A percentile compares a stretch with the other conserved stretches of the same genome.
Evolutionary conservation across 2,113 vertebrate genomes (phyloP).

Genomic region (Tangachromis dhanisi): DNA sequence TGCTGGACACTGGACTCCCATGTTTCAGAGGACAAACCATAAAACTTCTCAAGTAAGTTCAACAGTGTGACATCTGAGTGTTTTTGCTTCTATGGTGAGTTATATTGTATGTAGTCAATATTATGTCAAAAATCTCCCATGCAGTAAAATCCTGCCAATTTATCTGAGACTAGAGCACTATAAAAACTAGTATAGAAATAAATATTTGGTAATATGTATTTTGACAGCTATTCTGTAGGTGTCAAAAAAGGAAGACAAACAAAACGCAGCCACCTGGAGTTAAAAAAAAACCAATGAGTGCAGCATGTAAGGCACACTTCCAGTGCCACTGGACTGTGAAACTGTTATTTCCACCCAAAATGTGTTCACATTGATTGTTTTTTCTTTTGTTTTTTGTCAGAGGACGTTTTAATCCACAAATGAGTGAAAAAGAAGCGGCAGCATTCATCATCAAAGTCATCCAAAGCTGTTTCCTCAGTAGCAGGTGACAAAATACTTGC

Average conservation of each 20-base stretch:
- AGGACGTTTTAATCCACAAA: slow-evolving; percentile 91
- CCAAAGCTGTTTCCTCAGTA: slow-evolving; percentile 98
- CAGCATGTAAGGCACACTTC: neutral
- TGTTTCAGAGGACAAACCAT: slow-evolving; percentile 98
- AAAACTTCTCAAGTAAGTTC: slow-evolving; percentile 91
- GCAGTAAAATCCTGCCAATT: neutral
- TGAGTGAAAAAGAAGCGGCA: slow-evolving; percentile 94
- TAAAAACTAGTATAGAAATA: neutral
- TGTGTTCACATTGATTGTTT: neutral
- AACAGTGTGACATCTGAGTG: neutral
- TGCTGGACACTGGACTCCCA: slow-evolving; percentile 92
- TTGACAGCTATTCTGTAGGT: neutral
- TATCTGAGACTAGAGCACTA: neutral
- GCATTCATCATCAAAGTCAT: slow-evolving; percentile 97
- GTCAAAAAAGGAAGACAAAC: neutral
- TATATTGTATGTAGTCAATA: neutral
- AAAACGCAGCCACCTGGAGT: neutral
- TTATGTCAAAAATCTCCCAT: neutral
- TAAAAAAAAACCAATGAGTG: neutral
- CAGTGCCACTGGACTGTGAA: neutral
- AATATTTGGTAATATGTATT: neutral
- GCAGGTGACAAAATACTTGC: slow-evolving; percentile 74
- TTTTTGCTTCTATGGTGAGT: neutral
- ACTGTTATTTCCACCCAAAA: neutral
- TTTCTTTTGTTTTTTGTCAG: slow-evolving; percentile 49